Base-by-base conservation (phyloP, 2,797 vertebrate genomes). In the Enteromius trimaculatus region DNA sequence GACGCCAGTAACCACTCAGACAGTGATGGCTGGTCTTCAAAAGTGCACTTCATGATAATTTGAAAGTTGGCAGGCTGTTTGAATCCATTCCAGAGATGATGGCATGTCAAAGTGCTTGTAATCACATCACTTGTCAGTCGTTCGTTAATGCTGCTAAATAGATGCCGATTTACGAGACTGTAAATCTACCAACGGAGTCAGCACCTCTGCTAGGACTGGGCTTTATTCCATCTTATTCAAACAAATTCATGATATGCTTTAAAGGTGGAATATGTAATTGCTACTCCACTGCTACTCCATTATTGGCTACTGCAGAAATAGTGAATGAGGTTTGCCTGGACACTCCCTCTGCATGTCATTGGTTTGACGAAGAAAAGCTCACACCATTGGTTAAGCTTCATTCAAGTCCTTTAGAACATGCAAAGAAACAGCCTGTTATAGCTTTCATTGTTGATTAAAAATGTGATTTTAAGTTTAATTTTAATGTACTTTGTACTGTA, bases 1-100 rank as follows among this genome's bases (percentile, higher is more conserved):
- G 49, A 83, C 6, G 55, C 55, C 51, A 44, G 47, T 34, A 42
- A 49, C 49, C 79, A 39, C 66, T 81, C 78, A 37, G 64, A 80
- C 14, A 8, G 58, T 49, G 31, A 26, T 55, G 79, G 69, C 34
- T 19, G 74, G 60, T 70, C 65, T 80, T 79, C 64, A 70, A 70
- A 66, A 77, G 70, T 55, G 76, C 58, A 47, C 82, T 86, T 84
- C 71, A 81, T 79, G 76, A 84, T 72, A 81, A 82, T 76, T 75
- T 55, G 58, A 64, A 47, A 86, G 76, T 55, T 78, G 31, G 84
- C 75, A 68, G 60, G 26, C 76, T 74, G 60, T 53, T 62, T 34
- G 75, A 83, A 83, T 76, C 37, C 14, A 21, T 83, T 66, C 37
- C 23, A 64, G 77, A 71, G 77, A 64, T 77, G 80, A 82, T 82